phyloP scores from a whole-genome alignment of 2,113 vertebrate genomes.

The Python bivittatus region DNA sequence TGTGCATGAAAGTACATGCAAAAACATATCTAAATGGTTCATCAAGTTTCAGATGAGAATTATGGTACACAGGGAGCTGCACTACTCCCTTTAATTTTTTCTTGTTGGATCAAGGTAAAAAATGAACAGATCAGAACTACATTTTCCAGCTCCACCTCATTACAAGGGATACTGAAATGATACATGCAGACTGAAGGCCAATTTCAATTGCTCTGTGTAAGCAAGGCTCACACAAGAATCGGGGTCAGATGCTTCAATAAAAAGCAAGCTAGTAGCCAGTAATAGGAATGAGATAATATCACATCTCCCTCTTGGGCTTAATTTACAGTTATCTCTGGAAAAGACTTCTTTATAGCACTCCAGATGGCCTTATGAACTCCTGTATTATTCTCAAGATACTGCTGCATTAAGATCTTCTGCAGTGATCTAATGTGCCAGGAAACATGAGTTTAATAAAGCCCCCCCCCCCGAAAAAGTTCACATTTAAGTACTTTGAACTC shows the following conservation, averaged over 20 bases:
- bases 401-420: conserved; percentile 64
- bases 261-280: conserved; percentile 36
- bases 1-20: not conserved
- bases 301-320: conserved; percentile 44
- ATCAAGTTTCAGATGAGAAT: not conserved
- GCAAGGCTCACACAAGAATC: not conserved
- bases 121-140: not conserved
- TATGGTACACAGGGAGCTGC: not conserved
- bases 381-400: conserved; percentile 64
- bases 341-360: conserved; percentile 60
- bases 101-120: not conserved
- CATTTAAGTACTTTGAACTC: not conserved
- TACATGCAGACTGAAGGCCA: not conserved
- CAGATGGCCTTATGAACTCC: conserved; percentile 57
- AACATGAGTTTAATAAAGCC: conserved; percentile 57
- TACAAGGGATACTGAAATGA: not conserved
- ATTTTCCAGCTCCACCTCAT: not conserved
- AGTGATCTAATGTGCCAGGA: conserved; percentile 56
- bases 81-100: not conserved
- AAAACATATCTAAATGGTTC: not conserved
- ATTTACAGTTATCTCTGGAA: conserved; percentile 47
- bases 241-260: conserved; percentile 11
- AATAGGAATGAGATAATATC: conserved; percentile 45
- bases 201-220: not conserved
- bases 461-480: not conserved